phyloP scores from a whole-genome alignment of 92 coral and sea anemone genomes.

The Diadumene lineata region DNA sequence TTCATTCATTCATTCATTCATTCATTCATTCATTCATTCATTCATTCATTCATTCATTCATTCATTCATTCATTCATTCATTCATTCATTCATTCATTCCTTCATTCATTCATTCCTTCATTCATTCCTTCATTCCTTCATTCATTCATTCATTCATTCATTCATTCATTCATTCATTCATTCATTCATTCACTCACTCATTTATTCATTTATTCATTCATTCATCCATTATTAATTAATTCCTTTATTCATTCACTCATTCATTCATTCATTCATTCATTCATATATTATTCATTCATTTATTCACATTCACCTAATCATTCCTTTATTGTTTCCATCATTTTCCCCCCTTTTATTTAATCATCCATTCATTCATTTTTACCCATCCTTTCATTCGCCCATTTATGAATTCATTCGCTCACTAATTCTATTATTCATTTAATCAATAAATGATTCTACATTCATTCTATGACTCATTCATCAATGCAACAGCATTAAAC shows the following conservation, averaged over 20 bases:
- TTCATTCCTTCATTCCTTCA: background rate
- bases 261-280: background rate
- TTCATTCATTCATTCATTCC: background rate
- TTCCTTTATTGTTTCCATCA: background rate
- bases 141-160: background rate
- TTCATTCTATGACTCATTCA: background rate
- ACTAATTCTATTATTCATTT: background rate
- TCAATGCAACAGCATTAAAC: background rate
- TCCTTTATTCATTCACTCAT: background rate
- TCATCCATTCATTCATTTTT: background rate
- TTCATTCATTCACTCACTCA: background rate
- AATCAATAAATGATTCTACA: background rate
- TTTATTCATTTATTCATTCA: background rate
- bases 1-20: background rate
- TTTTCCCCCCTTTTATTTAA: background rate
- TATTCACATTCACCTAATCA: too few species aligned
- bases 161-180: background rate
- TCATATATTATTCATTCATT: background rate
- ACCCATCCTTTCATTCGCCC: background rate
- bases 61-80: background rate
- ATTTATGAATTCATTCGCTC: background rate
- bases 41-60: background rate
- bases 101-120: background rate
- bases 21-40: background rate
- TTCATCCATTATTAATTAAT: background rate